Evolutionary conservation across 1,140 invertebrate species (phyloP), one percentile per base, ranked within the genome.

Genomic region (Idris sp.): DNA sequence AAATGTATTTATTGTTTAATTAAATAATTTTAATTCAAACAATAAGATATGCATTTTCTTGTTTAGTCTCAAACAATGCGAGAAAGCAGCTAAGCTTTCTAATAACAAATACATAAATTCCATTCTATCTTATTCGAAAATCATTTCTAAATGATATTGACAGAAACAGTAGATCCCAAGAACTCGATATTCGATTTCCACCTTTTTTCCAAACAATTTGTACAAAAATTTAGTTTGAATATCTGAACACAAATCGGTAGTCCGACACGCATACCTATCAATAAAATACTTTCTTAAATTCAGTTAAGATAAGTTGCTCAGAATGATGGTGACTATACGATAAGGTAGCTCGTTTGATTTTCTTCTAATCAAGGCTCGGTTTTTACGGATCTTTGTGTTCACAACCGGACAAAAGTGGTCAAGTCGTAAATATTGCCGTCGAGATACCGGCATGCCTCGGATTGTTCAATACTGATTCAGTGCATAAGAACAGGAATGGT

Each of bases 281-380:
- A 19, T 59, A 44, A 18, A 46, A 65, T 65, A 59, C 51, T 73
- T 65, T 65, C 31, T 46, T 65, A 65, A 73, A 73, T 73, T 65
- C 46, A 58, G 59, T 73, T 59, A 58, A 73, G 69, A 73, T 73
- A 65, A 65, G 53, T n/a, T n/a, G 38, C 41, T 33, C 68, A 58
- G 36, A 49, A 36, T 16, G 51, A 26, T 28, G 53, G 2, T 26
- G 49, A 64, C 30, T 64, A 64, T 1, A 2, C 41, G 68, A 72
- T 72, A 72, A 72, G 44, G 41, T n/a, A 14, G 26, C 35, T 14
- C 18, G 19, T 15, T n/a, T 43, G 68, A 64, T 64, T 64, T 64
- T 58, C 41, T 26, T 15, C 38, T 71, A 71, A 71, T 71, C 41
- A 51, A 2, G 6, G 41, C 28, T 44, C 19, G 43, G 35, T 56